Evolutionary conservation across 1,140 invertebrate species (phyloP), one percentile per base, ranked within the genome.

Genomic region (Calephelis nemesis): DNA sequence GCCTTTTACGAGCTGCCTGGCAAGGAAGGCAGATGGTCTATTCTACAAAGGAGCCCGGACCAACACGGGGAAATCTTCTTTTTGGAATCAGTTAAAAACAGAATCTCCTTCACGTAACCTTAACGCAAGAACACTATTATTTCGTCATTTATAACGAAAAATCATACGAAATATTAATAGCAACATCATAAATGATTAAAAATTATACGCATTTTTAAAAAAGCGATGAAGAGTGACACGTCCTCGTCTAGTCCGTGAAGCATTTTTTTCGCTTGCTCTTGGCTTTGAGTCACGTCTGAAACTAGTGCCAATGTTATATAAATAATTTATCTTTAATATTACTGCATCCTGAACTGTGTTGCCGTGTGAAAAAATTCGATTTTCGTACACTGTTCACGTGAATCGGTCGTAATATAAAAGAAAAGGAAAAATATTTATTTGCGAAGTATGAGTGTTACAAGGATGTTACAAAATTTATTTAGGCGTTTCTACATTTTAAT

Each of bases 311-410:
- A 54, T 30, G 52, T 54, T 54, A 54, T 54, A 54, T 54, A 54
- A 54, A 54, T 54, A 54, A 54, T 54, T 30, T 54, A 30, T 54
- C 52, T 54, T 30, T 54, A 54, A 54, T 54, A 54, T 54, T 54
- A 54, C 15, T 54, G 52, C 52, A 54, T 54, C 52, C 52, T 54
- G 19, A 19, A 54, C 13, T 8, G 42, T 45, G 19, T 30, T 19
- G 52, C 19, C 8, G 52, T 5, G 52, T 19, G 19, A 54, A 54
- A 54, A 15, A 15, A 13, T 7, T 19, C 42, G 15, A 54, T 8
- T 54, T 54, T 54, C 19, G 15, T 54, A 7, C 13, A 19, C 50
- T 15, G 15, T 13, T 19, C 19, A 54, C 7, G 10, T 9, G 19
- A 10, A 3, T 19, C 50, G n/a, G 9, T 7, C 15, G 15, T 54